Base-by-base conservation (phyloP, 1,140 invertebrate species). In the Leptonema lineaticorne region DNA sequence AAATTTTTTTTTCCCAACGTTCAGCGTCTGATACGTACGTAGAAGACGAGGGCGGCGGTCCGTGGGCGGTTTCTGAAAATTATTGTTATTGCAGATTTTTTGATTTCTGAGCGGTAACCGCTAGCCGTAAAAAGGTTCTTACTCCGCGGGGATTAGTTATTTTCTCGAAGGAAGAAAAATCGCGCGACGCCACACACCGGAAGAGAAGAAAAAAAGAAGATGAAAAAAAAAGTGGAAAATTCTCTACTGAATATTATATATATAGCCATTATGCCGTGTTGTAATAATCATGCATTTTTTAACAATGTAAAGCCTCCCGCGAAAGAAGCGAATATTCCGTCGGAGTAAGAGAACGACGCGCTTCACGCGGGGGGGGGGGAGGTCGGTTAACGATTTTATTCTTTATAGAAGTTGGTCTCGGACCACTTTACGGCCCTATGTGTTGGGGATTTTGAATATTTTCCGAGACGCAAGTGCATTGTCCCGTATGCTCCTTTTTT, bases 41-140 rank as follows among this genome's bases (percentile, higher is more conserved):
- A n/a, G n/a, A n/a, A n/a, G n/a, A n/a, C n/a, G 28, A 50, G 63
- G 22, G 67, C 64, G 64, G 29, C 45, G 16, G 64, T n/a, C n/a
- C n/a, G n/a, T n/a, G n/a, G n/a, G n/a, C n/a, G n/a, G n/a, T n/a
- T n/a, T n/a, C n/a, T 62, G 37, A 69, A 69, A 73, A 73, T 73
- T 73, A 73, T 73, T 73, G 71, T 73, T 73, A 73, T 73, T 70
- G 71, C 69, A 68, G 71, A 73, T 73, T 73, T 73, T 73, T 73
- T 73, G 71, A 73, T 73, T 73, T 73, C 71, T 73, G 65, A 73
- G 69, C 68, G 69, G 67, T 60, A 65, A 46, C 63, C 60, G 71
- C 60, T 45, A 48, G 62, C 71, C 60, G 68, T 70, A 70, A 73
- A 73, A 67, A 60, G 66, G 50, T 63, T 57, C 30, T 53, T 48